Evolutionary conservation across 2,113 vertebrate genomes (phyloP), one percentile per base, ranked within the genome.

Genomic region (Oreochromis tanganicae): DNA sequence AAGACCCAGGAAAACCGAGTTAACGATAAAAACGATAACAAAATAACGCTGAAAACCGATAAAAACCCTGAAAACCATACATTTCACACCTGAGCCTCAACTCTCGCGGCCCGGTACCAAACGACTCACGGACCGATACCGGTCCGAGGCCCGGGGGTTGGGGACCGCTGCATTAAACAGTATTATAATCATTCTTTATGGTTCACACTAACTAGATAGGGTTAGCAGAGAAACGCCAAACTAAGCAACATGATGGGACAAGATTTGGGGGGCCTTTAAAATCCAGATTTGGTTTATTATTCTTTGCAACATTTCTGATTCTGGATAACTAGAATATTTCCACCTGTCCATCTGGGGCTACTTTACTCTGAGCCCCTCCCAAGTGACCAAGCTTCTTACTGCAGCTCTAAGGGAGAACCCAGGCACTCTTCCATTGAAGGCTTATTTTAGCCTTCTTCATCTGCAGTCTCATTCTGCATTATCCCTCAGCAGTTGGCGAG

Each of bases 371-470:
- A 38, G 61, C 10, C 0, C 0, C 61, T 66, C 34, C 61, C 61
- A 66, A 66, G 61, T 38, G 61, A 66, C 61, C 34, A 7, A 66
- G 19, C 61, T 66, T 66, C 34, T 38, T 34, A 66, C 6, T 0
- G 4, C 38, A 66, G 34, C 34, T 66, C 34, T 36, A n/a, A 36
- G 9, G 59, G 32, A 63, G 5, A 61, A 16, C 1, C 56, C 29
- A 0, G 32, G 9, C 59, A 36, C 9, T 36, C 17, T n/a, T 63
- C 9, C 32, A 63, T 36, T n/a, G 32, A 36, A 36, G 9, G 6
- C 4, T 38, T n/a, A 38, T 66, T 66, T 66, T 19, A 1, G 34
- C 34, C 4, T 0, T 0, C 19, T 38, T 66, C 32, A 66, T 38
- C 19, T 38, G 19, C 34, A 21, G 34, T 5, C 34, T 68, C 63